Conservation (phyloP, 2,797 vertebrate species). For the Clarias pachynema region DNA sequence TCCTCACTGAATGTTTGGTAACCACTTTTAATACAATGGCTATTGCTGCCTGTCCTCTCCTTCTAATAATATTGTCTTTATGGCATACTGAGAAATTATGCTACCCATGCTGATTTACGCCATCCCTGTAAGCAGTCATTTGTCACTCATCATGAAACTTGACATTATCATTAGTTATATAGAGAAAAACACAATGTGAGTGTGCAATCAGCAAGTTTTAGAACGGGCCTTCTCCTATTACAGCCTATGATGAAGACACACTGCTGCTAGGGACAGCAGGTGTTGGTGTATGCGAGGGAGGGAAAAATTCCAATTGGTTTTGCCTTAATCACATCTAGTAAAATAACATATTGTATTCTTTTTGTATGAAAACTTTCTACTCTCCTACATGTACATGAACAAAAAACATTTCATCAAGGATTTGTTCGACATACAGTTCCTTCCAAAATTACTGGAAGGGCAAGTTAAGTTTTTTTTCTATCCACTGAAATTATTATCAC, state of each 20-base stretch:
- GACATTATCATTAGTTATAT: slow-evolving; percentile 22
- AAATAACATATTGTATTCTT: not conserved
- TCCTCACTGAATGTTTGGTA: not conserved
- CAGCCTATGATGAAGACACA: not conserved
- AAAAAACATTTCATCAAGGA: not conserved
- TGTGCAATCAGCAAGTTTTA: not conserved
- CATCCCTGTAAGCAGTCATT: not conserved
- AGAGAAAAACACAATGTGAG: not conserved
- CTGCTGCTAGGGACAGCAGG: slow-evolving; percentile 7
- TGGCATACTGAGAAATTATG: slow-evolving; percentile 16
- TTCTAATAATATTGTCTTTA: slow-evolving; percentile 18
- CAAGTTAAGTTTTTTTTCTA: not conserved
- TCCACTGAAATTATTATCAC: not conserved
- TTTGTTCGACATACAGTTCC: not conserved
- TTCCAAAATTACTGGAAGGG: not conserved
- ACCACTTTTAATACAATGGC: not conserved
- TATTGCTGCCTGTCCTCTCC: not conserved
- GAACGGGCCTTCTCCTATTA: not conserved
- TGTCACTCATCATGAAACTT: slow-evolving; percentile 17
- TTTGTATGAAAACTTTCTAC: not conserved
- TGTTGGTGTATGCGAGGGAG: not conserved
- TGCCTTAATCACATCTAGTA: not conserved
- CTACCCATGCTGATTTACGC: not conserved
- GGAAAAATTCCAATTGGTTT: not conserved
- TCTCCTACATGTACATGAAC: not conserved